A percentile compares a stretch with the other conserved stretches of the same genome.
Evolutionary conservation across 2,888 invertebrate genomes (phyloP).

Genomic region (Hirtodrosophila confusa): DNA sequence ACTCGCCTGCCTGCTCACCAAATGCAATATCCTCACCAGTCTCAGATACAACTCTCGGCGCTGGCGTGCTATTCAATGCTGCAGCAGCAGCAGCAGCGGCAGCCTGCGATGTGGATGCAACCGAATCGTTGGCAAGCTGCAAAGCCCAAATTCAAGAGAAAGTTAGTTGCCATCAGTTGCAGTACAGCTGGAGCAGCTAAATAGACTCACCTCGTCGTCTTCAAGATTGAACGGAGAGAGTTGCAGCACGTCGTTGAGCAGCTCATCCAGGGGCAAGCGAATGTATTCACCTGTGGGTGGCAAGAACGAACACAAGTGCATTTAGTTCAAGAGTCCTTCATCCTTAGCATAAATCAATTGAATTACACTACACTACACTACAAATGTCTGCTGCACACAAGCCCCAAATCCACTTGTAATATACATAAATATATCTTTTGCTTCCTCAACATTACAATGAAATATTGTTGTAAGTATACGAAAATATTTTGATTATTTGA

Average conservation of each 20-base stretch:
- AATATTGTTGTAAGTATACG: constrained; percentile 35
- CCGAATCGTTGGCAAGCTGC: constrained; percentile 64
- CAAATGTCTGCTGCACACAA: constrained; percentile 7
- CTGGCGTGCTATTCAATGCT: constrained; percentile 45
- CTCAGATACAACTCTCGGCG: constrained; percentile 48
- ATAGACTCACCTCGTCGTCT: constrained; percentile 75
- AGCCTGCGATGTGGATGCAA: constrained; percentile 81
- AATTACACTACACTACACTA: constrained; percentile 9
- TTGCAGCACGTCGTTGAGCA: constrained; percentile 83
- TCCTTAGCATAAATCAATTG: constrained; percentile 29
- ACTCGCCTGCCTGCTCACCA: constrained; percentile 9
- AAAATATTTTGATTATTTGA: constrained; percentile 78
- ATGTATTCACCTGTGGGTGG: constrained; percentile 82
- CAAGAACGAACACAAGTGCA: constrained; percentile 12
- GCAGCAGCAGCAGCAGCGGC: constrained; percentile 60
- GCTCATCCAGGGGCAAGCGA: constrained; percentile 83
- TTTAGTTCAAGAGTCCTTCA: constrained; percentile 43
- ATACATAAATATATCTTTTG: background rate
- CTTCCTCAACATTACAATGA: background rate
- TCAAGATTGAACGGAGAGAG: constrained; percentile 79
- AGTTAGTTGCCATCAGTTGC: constrained; percentile 9
- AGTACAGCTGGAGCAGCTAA: too few relatives aligned
- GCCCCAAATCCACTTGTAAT: constrained; percentile 1
- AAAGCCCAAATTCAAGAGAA: constrained; percentile 11
- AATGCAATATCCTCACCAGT: constrained; percentile 59